phyloP scores from a whole-genome alignment of 2,888 invertebrate species.

The Iphiclides podalirius region DNA sequence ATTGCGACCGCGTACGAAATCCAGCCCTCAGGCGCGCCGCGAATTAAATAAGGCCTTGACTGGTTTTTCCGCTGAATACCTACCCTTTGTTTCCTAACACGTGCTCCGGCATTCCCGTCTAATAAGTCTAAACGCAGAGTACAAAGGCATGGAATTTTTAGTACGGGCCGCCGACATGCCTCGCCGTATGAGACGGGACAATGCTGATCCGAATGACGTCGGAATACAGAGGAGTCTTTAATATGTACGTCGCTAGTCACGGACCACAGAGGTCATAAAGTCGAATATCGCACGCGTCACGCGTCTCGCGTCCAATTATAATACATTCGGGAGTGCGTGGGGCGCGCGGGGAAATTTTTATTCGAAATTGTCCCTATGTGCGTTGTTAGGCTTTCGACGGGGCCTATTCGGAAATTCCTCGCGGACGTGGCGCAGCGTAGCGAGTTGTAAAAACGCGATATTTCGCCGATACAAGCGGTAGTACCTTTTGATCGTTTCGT shows the following conservation, averaged over 20 bases:
- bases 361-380: slow-evolving; percentile 15
- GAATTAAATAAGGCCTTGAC: slow-evolving; percentile 19
- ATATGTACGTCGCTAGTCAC: slow-evolving; percentile 6
- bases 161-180: slow-evolving; percentile 8
- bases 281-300: slow-evolving; percentile 9
- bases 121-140: slow-evolving; percentile 17
- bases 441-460: too few species aligned
- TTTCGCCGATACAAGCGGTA: too few species aligned
- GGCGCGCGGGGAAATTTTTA: slow-evolving; percentile 18
- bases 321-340: slow-evolving; percentile 17
- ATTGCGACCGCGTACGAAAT: background rate
- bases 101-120: slow-evolving; percentile 19
- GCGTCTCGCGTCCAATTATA: slow-evolving; percentile 9
- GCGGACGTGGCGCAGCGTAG: background rate
- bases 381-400: too few species aligned
- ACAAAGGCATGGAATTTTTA: slow-evolving; percentile 21
- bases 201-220: slow-evolving; percentile 11
- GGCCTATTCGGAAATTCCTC: slow-evolving; percentile 11
- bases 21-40: background rate
- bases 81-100: slow-evolving; percentile 16
- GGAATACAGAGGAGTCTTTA: slow-evolving; percentile 16
- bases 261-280: slow-evolving; percentile 9
- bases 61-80: slow-evolving; percentile 1
- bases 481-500: too few species aligned
- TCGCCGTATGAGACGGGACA: slow-evolving; percentile 15